Base-by-base conservation (phyloP, 2,113 vertebrate species). In the Sinocyclocheilus anshuiensis region DNA sequence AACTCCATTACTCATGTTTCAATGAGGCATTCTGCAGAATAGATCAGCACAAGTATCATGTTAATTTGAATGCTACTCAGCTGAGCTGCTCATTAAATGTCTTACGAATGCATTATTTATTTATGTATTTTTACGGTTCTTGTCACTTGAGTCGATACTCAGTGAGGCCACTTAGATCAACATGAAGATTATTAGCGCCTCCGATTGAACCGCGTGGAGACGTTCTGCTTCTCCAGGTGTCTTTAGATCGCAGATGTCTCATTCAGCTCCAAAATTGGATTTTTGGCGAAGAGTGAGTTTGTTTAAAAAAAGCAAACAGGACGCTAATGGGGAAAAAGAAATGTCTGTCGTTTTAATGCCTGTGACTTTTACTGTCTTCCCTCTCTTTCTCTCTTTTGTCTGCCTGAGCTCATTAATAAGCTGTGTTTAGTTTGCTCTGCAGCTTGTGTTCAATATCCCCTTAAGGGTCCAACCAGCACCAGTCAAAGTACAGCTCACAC, bases 231-330 rank as follows among this genome's bases (percentile, higher is more conserved):
- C 55, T 79, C 55, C 78, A 26, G 55, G 55, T 59, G 76, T 57
- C 53, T 24, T 15, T 81, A 81, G 6, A 24, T 45, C 22, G 7
- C 78, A 81, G 78, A 24, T 77, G 45, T 77, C 42, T 53, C 24
- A 77, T 77, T 77, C 75, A 45, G 76, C 29, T 79, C 77, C 29
- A 79, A 79, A 39, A 79, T 57, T 10, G n/a, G 53, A 79, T 79
- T 77, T 79, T 29, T 79, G 20, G 53, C 18, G 11, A 79, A 39
- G 18, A 79, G 22, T 61, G 20, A 42, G 13, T 24, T 80, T 42
- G 55, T 63, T 80, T 45, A 16, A n/a, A 74, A 57, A 59, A 61
- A 63, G 12, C 12, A 80, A 79, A 79, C 55, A 79, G 13, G 33
- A 13, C 18, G 4, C 77, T 79, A 42, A 79, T 39, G 22, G 6